Conservation (phyloP, 2,113 vertebrate species). For the Ciconia maguari region DNA sequence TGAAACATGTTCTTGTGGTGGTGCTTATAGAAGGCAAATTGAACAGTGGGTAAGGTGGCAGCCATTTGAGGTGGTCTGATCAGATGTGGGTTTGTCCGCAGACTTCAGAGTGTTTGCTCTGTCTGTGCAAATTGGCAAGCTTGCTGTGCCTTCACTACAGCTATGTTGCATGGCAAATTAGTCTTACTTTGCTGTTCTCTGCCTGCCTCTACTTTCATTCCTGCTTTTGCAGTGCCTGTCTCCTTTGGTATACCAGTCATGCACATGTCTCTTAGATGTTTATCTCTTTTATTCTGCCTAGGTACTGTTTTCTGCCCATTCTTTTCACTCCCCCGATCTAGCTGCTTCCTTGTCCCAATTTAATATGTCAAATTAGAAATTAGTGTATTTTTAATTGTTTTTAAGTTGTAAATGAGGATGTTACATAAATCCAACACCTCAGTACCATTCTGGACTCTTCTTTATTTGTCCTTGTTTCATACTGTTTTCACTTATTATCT, state of each 20-base stretch:
- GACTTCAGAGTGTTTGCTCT: background rate
- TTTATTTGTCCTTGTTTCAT: background rate
- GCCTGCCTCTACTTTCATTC: background rate
- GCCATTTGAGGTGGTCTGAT: accelerated
- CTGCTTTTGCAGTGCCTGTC: background rate
- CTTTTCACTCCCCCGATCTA: background rate
- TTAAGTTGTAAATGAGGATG: background rate
- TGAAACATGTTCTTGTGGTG: background rate
- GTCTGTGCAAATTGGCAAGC: background rate
- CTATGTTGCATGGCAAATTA: background rate
- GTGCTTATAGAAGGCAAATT: background rate
- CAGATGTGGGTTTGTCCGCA: background rate
- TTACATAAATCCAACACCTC: background rate
- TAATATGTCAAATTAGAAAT: background rate
- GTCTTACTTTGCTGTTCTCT: background rate
- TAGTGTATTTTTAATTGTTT: background rate
- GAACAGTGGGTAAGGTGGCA: background rate
- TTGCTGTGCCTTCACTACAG: background rate
- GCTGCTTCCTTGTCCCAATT: background rate
- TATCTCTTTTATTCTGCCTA: background rate
- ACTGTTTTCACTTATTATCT: background rate
- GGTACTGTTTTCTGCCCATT: background rate
- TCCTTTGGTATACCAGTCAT: background rate
- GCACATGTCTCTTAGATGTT: background rate
- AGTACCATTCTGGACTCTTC: background rate